Evolutionary conservation across 2,888 invertebrate species (phyloP), one percentile per base, ranked within the genome.

Genomic region (Amitus sp.): DNA sequence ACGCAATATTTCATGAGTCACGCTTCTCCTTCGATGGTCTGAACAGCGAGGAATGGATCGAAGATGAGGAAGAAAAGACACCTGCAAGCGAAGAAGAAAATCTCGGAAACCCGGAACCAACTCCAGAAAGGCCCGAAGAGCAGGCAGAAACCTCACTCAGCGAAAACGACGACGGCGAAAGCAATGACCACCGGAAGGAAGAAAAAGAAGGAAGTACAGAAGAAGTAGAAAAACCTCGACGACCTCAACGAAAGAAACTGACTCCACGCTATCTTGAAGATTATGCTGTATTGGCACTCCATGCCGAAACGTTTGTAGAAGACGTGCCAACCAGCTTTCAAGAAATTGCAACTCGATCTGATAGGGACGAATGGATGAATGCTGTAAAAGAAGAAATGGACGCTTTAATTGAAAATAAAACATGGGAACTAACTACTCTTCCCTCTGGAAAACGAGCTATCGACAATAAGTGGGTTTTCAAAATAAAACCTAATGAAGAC

Each of bases 1-100:
- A 74, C 51, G 69, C 69, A 10, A 55, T 69, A 12, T 73, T 73
- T 48, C 66, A 72, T 42, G 71, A 71, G 33, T 33, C 30, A 15
- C 37, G 43, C 7, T 65, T 59, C 48, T 12, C 13, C 5, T 48
- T 54, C 27, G 33, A 47, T 28, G 20, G 46, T n/a, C 19, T 15
- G 10, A 12, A 13, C 12, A 45, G 23, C 12, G 52, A 62, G 19
- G 20, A 52, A 17, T 46, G 40, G 52, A 27, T 60, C 9, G n/a
- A 13, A 15, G 12, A 27, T 9, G 18, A 50, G 12, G 28, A 42
- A n/a, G 27, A 28, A 15, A 10, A 28, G 9, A 50, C 10, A 18
- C 2, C 33, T n/a, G 13, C 9, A 37, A n/a, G 2, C 7, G 20
- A 1, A 20, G 5, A 20, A 12, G n/a, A 3, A n/a, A 3, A 23